Evolutionary conservation across 1,140 invertebrate species (phyloP), one percentile per base, ranked within the genome.

Genomic region (Bacillus rossius): DNA sequence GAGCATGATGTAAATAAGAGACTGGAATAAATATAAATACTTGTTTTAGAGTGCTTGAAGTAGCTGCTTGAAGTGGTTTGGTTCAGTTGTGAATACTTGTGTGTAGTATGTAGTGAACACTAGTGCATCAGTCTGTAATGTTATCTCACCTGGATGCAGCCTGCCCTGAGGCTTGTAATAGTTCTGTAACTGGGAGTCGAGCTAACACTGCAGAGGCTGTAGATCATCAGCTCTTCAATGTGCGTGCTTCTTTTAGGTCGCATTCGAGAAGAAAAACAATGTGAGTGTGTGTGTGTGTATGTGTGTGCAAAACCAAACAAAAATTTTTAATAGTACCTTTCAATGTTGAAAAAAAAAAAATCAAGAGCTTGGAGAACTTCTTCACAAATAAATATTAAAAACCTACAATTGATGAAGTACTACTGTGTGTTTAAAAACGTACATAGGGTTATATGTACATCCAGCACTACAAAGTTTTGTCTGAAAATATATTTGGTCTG

Each of bases 211-310:
- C 29, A 19, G 55, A 50, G 55, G 55, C 55, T 48, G 55, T 57
- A 57, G 55, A 47, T 43, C 49, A 26, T 57, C 55, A 43, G 54
- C 54, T 56, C 54, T 57, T 57, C 55, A 57, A 26, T 57, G 55
- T 53, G 51, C 49, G 43, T 43, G 55, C 55, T 57, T 57, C 55
- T 43, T 45, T 57, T 57, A 57, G 55, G 29, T n/a, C 37, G 55
- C 43, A 57, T 48, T 48, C 47, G 49, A 48, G 20, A 23, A 47
- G 22, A 48, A 57, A 49, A 57, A 50, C 43, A 45, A 7, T n/a
- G n/a, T n/a, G 10, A 34, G 5, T 34, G 10, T 34, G 4, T 34
- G 29, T 34, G 29, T 34, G 29, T 7, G 10, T 7, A 34, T 7
- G 10, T 7, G 29, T 34, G 4, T 7, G 10, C 4, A 34, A 34